A percentile compares a stretch with the other conserved stretches of the same genome.
These are phyloP conservation scores for Aelia acuminata DNA, from an alignment of 2,888 invertebrate species.

Conservation along the genomic window DNA sequence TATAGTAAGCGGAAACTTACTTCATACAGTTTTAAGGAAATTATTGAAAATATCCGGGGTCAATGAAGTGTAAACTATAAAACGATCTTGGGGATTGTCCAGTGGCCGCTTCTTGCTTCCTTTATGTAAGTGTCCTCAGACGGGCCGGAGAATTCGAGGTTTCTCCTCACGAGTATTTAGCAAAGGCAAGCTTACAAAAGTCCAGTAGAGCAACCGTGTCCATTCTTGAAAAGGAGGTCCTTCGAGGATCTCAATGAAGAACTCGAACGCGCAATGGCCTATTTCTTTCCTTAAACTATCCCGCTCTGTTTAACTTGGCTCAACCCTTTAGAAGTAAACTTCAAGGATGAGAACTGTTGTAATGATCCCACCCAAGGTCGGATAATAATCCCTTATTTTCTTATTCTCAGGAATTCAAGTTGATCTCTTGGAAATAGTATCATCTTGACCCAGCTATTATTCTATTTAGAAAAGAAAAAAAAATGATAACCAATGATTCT, in stretches of 20 bases:
- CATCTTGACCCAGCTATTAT: too few species aligned
- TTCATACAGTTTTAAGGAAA: background rate
- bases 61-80: constrained; percentile 9
- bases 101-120: background rate
- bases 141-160: background rate
- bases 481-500: background rate
- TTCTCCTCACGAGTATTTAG: background rate
- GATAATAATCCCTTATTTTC: background rate
- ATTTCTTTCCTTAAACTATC: background rate
- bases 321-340: background rate
- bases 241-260: background rate
- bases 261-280: background rate
- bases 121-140: constrained; percentile 19
- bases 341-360: background rate
- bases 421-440: background rate
- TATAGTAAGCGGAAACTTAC: background rate
- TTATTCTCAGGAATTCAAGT: too few species aligned
- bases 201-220: background rate
- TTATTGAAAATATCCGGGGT: background rate
- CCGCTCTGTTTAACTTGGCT: too few species aligned
- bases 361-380: background rate
- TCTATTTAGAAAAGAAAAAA: too few species aligned
- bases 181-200: background rate
- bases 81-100: constrained; percentile 11
- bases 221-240: background rate